A percentile compares a stretch with the other conserved stretches of the same genome.
Conservation (phyloP, 2,113 vertebrate genomes). For the Leptobrachium leishanense region DNA sequence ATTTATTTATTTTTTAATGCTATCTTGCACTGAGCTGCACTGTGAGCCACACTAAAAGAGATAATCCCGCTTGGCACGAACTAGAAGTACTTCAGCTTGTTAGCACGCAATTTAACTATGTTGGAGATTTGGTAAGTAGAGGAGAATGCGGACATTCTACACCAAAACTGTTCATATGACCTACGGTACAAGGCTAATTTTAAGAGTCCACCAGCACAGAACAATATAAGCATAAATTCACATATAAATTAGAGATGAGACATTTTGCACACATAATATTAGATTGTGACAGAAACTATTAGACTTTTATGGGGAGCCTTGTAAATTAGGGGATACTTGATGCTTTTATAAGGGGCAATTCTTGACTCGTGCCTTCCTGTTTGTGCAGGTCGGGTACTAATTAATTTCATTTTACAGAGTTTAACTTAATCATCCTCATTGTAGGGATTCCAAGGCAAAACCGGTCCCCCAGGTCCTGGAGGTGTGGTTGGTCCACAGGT, state of each 20-base stretch:
- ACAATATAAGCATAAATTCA: background rate
- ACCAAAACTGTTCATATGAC: background rate
- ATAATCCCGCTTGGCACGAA: constrained; percentile 30
- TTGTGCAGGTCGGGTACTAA: background rate
- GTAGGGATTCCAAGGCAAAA: constrained; percentile 98
- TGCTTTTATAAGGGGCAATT: no score
- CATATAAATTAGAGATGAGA: background rate
- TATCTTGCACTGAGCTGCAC: constrained; percentile 18
- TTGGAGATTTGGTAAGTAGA: constrained; percentile 39
- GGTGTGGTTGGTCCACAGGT: constrained; percentile 98
- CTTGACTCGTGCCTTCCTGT: background rate
- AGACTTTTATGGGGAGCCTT: background rate
- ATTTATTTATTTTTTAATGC: constrained; percentile 12
- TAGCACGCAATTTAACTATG: constrained; percentile 26
- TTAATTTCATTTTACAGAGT: background rate
- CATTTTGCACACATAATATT: background rate
- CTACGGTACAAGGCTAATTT: background rate
- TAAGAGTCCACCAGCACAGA: background rate
- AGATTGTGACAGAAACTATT: background rate
- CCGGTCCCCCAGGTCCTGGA: constrained; percentile 93
- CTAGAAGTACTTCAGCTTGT: constrained; percentile 40
- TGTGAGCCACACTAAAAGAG: constrained; percentile 27
- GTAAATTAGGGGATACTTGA: background rate
- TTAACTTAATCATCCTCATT: constrained; percentile 49
- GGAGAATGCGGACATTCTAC: background rate